Conservation (phyloP, 2,797 vertebrate species). For the Tympanoctomys barrerae region DNA sequence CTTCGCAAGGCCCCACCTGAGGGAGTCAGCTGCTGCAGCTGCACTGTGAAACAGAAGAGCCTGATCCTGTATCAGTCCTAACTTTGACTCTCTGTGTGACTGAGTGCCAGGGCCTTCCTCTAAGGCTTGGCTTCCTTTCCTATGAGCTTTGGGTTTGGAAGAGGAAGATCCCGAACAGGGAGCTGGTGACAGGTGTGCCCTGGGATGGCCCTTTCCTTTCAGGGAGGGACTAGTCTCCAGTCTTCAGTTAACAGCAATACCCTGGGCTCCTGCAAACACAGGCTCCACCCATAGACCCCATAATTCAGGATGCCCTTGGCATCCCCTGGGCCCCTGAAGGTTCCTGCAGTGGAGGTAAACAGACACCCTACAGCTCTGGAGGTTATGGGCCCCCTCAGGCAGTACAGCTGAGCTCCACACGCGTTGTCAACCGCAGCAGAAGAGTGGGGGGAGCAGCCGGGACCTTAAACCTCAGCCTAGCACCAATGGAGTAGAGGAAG, state of each 20-base stretch:
- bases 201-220: not conserved
- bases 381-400: constrained; percentile 47
- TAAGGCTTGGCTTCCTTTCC: not conserved
- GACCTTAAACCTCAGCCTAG: constrained; percentile 80
- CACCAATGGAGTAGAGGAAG: constrained; percentile 45
- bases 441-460: constrained; percentile 94
- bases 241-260: not conserved
- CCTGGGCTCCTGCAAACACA: not conserved
- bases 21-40: not conserved
- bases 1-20: not conserved
- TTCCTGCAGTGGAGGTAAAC: constrained; percentile 76
- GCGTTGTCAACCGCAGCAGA: constrained; percentile 97
- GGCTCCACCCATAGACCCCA: not conserved
- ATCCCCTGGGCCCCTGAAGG: constrained; percentile 69
- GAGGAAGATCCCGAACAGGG: not conserved
- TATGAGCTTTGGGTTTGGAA: not conserved
- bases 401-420: constrained; percentile 92
- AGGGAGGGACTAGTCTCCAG: not conserved
- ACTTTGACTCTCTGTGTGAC: not conserved
- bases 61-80: not conserved
- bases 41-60: not conserved
- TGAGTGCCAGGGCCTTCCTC: not conserved
- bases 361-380: constrained; percentile 46
- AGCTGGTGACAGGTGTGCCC: not conserved
- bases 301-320: constrained; percentile 30